These are phyloP conservation scores for Helostoma temminkii DNA, from an alignment of 2,797 vertebrate genomes.

Conservation along the genomic window DNA sequence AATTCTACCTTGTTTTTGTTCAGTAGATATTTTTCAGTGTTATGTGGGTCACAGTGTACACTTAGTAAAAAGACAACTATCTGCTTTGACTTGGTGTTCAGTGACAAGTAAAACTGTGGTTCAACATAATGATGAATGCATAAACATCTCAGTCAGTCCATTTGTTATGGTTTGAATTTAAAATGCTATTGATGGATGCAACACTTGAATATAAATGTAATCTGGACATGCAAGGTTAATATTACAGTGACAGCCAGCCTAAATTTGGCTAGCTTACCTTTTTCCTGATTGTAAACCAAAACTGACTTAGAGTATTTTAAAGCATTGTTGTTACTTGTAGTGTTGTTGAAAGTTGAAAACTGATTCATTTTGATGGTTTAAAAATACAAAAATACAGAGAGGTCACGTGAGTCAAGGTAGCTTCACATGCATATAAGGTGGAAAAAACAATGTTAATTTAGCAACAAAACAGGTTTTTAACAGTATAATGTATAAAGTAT, in stretches of 20 bases:
- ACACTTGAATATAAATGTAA: background rate
- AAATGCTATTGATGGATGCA: background rate
- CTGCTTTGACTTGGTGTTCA: slow-evolving; percentile 37
- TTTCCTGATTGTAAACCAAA: too few species aligned
- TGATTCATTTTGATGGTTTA: too few species aligned
- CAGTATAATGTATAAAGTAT: too few species aligned
- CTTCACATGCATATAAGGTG: too few species aligned
- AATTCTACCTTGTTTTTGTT: slow-evolving; percentile 23
- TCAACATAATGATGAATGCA: slow-evolving; percentile 39
- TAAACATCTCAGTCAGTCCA: slow-evolving; percentile 13
- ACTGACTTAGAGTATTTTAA: too few species aligned
- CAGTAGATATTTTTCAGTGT: slow-evolving; percentile 11
- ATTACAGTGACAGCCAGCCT: slow-evolving; percentile 18
- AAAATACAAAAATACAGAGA: too few species aligned
- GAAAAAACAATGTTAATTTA: too few species aligned
- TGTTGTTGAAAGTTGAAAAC: too few species aligned
- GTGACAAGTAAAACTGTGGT: slow-evolving; percentile 29
- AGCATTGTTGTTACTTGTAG: too few species aligned
- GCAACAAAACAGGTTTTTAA: too few species aligned
- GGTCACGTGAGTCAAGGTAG: too few species aligned
- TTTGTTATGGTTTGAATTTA: slow-evolving; percentile 5
- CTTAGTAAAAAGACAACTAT: slow-evolving; percentile 14
- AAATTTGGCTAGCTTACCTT: too few species aligned
- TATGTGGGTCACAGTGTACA: background rate
- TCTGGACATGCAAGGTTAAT: background rate